Percentiles rank a stretch among this genome's conserved stretches.
Conservation (phyloP, 1,140 invertebrate genomes). For the Solenopsis fugax region DNA sequence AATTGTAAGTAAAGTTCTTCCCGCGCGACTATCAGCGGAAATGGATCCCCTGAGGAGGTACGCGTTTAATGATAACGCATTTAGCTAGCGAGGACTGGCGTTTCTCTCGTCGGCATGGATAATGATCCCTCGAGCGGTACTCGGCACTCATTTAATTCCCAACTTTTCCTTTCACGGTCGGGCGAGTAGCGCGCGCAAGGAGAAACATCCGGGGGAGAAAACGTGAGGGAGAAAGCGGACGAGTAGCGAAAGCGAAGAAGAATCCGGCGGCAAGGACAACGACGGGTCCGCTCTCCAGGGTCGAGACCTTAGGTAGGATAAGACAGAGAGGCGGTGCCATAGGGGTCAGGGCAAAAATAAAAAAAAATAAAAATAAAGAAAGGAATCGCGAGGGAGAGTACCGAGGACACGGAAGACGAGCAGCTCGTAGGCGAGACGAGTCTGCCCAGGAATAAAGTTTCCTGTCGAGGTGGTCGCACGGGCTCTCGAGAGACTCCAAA, state of each 20-base stretch:
- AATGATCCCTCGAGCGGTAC: constrained; percentile 70
- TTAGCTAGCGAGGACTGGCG: constrained; percentile 28
- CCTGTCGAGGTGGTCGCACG: constrained; percentile 67
- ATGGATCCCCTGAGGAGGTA: constrained; percentile 40
- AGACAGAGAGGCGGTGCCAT: constrained; percentile 30
- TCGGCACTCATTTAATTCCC: constrained; percentile 75
- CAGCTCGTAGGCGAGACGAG: constrained; percentile 30
- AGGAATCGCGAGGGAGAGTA: constrained; percentile 28
- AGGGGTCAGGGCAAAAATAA: constrained; percentile 7
- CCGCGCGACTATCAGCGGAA: constrained; percentile 33
- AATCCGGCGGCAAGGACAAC: constrained; percentile 53
- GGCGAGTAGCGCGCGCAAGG: constrained; percentile 69
- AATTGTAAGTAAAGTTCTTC: constrained; percentile 50
- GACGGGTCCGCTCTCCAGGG: constrained; percentile 60
- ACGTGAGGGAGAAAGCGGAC: constrained; percentile 61
- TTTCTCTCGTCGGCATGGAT: constrained; percentile 57
- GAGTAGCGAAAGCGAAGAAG: constrained; percentile 34
- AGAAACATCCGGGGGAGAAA: constrained; percentile 62
- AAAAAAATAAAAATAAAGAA: no score
- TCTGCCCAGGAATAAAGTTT: constrained; percentile 72
- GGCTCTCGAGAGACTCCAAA: constrained; percentile 72
- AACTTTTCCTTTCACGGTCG: constrained; percentile 76
- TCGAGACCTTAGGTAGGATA: constrained; percentile 71
- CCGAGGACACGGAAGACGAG: constrained; percentile 15
- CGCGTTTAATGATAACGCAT: constrained; percentile 53